Evolutionary conservation across 92 coral and sea anemone species (phyloP), one percentile per base, ranked within the genome.

Genomic region (Epizoanthus illoricatus): DNA sequence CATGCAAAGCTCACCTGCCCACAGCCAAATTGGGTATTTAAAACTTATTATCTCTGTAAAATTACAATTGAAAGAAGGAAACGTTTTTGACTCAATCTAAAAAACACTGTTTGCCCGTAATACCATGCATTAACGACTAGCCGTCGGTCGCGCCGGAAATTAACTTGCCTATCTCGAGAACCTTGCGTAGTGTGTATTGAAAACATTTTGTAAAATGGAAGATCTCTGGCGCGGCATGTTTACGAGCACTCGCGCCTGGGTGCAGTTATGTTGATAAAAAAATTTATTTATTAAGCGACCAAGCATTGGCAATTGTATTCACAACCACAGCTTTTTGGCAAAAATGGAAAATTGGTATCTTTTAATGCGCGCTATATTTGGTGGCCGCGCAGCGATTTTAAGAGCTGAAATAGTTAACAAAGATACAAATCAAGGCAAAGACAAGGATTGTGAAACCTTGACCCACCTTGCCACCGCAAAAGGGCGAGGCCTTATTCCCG

Each of bases 41-140:
- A 88, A 93, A 90, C 97, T 88, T 91, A 91, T 93, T 93, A 93
- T 91, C 89, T 84, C 68, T 68, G 89, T 75, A 83, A 88, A 89
- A 93, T 91, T 88, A 93, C 94, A 93, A 93, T 93, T 91, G 94
- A 82, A 86, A 89, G 61, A 65, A 93, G 94, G 94, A 91, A 91
- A 92, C 90, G 89, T 84, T 80, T 86, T 88, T 58, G 86, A 89
- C 84, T 88, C 74, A 73, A 86, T 84, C 85, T 90, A 84, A 83
- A 88, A 85, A 90, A 85, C 89, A 74, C 86, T 92, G 92, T 90
- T 88, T 85, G 88, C 79, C 79, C 85, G 89, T 78, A 68, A 78
- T 88, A 73, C 87, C 88, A 61, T 69, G 58, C 73, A 72, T 87
- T 93, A 93, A 93, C 90, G 92, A 89, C 86, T 59, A 79, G 19